Percentiles rank a stretch among this genome's conserved stretches.
Conservation (phyloP, 2,797 vertebrate species). For the Gymnoscopelus braueri region DNA sequence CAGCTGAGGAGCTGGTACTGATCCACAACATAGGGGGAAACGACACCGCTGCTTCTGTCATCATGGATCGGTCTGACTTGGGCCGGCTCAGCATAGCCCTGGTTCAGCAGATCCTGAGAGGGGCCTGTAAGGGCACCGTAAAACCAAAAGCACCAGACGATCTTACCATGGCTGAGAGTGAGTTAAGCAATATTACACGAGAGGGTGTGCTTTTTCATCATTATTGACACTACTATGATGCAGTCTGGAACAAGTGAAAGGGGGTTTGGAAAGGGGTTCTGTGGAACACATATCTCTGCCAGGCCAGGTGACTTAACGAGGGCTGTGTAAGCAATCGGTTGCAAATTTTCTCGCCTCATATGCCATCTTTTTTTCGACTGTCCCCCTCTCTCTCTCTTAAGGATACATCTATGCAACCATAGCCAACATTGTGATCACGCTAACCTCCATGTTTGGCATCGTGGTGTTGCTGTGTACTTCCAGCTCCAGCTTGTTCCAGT, state of each 20-base stretch:
- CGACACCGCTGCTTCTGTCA: conserved; percentile 14
- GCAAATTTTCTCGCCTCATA: too few relatives aligned
- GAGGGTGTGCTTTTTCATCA: too few relatives aligned
- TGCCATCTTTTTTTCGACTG: neutral
- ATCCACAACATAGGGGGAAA: conserved; percentile 74
- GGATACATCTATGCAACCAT: conserved; percentile 88
- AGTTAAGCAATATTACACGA: conserved; percentile 36
- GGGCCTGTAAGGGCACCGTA: conserved; percentile 68
- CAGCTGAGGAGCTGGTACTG: conserved; percentile 77
- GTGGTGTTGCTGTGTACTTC: conserved; percentile 82
- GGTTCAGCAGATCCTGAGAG: conserved; percentile 87
- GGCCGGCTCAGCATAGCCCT: conserved; percentile 84
- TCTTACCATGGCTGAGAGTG: conserved; percentile 82
- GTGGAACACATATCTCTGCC: too few relatives aligned
- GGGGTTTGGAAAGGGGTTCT: too few relatives aligned
- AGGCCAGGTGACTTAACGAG: too few relatives aligned
- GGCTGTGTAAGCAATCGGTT: too few relatives aligned
- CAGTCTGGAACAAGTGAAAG: too few relatives aligned
- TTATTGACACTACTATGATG: too few relatives aligned
- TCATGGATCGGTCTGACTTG: conserved; percentile 74
- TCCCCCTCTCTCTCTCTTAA: conserved; percentile 44
- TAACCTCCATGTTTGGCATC: conserved; percentile 82
- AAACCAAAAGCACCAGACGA: neutral
- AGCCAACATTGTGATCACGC: conserved; percentile 84
- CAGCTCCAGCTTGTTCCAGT: conserved; percentile 79